Evolutionary conservation across 2,113 vertebrate species (phyloP).

Genomic region (Hippotragus niger): DNA sequence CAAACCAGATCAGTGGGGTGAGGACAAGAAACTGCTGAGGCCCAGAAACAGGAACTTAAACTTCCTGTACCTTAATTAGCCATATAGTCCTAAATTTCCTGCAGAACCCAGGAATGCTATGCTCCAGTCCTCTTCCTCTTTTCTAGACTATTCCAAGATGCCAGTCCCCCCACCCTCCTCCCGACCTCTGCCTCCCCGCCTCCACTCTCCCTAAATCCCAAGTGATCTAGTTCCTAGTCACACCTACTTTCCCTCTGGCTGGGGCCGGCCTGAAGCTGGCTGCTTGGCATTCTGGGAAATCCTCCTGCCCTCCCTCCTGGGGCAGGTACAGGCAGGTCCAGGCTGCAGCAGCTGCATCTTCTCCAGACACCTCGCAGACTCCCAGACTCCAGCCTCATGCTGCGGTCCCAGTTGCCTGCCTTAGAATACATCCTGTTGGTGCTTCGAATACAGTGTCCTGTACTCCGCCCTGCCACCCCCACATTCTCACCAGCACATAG

Average conservation of each 20-base stretch:
- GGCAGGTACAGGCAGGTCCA: slow-evolving; percentile 67
- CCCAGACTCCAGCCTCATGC: neutral
- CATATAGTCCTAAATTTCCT: neutral
- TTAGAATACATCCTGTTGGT: neutral
- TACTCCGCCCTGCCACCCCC: neutral
- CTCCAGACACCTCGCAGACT: slow-evolving; percentile 16
- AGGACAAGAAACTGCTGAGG: neutral
- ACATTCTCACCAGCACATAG: neutral
- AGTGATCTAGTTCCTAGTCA: neutral
- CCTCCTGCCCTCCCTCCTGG: slow-evolving; percentile 23
- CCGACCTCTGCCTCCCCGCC: neutral
- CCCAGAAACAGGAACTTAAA: slow-evolving; percentile 32
- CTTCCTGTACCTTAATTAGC: neutral
- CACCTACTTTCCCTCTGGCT: slow-evolving; percentile 39
- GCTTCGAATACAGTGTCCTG: neutral
- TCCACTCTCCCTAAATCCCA: neutral
- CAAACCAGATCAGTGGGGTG: neutral
- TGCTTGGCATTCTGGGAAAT: slow-evolving; percentile 63
- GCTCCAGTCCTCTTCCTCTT: neutral
- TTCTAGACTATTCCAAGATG: neutral
- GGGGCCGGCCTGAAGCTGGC: slow-evolving; percentile 42
- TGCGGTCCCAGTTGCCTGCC: neutral
- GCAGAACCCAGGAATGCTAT: neutral
- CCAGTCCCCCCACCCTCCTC: neutral
- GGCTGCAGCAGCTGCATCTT: slow-evolving; percentile 35